Evolutionary conservation across 2,113 vertebrate genomes (phyloP), one percentile per base, ranked within the genome.

Genomic region (Plestiodon gilberti): DNA sequence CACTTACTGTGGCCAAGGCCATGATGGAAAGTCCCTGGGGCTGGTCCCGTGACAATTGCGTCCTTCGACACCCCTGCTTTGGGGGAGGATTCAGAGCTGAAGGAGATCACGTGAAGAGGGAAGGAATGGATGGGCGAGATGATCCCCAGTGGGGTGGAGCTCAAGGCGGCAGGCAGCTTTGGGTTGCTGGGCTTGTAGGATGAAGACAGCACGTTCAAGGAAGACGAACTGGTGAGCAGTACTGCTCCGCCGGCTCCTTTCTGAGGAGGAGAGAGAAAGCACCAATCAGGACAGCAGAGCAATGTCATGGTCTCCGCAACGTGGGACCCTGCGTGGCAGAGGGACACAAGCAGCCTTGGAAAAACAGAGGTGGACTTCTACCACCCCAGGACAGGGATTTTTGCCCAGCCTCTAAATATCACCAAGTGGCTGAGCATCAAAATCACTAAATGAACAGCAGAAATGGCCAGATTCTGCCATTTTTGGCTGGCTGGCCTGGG

Each of bases 1-100:
- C 87, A 97, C 97, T 97, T 96, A 98, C 97, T 97, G 92, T 97
- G 97, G 91, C 96, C 92, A 18, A 98, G 97, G 83, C 97, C 95
- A 0, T 97, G 97, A 90, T 98, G 97, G 91, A 98, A 97, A 2
- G 96, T 97, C 77, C 97, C 97, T 0, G 97, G 96, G 84, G 96
- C 97, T 59, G 97, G 96, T 83, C 97, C 97, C 0, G 97, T 96
- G 59, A 98, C 96, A 30, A 96, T 96, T 76, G 97, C 97, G 73
- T 97, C 97, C 92, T 96, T 97, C 57, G 97, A 97, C 79, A 94
- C 95, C 85, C 96, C 95, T 70, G 96, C 86, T 87, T 96, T 97
- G 73, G 95, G 82, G 83, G 94, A 71, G 7, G 97, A 95, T 74
- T 98, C 96, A 0, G 96, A 91, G 92, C 96, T 97, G 93, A 96